Base-by-base conservation (phyloP, 2,797 vertebrate genomes). In the Xyrichtys novacula region DNA sequence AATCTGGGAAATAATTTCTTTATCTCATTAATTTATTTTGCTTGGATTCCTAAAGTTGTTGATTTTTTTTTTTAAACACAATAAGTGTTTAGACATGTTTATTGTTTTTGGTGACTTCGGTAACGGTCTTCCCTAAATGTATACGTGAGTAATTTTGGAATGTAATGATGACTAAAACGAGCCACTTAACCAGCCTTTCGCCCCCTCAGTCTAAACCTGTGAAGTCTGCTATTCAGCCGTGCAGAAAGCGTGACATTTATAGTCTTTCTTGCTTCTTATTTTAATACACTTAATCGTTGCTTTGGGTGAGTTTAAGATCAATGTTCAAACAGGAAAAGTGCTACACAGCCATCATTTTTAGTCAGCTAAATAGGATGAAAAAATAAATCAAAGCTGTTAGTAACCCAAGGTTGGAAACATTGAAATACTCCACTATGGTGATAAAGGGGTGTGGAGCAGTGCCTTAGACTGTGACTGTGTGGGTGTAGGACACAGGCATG, bases 391-490 rank as follows among this genome's bases (percentile, higher is more conserved):
- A 71, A 71, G 25, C 4, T 15, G 50, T 34, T 12, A 34, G 14
- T 11, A 34, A 29, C n/a, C n/a, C n/a, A n/a, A n/a, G 26, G 19
- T 48, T 17, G 61, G 25, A 60, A 58, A 56, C 40, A 20, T 64
- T 52, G 55, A 68, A 54, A 31, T 67, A 62, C 69, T 75, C 64
- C 71, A 64, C 62, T 50, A 74, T 46, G 57, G 58, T 65, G 55
- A 62, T 49, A 66, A 74, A 76, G 43, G 54, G 53, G 74, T 69
- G 78, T 89, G 85, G 85, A 91, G 83, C 86, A 90, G 90, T 92
- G 91, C 92, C 92, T 92, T 92, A 91, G 87, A 90, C 79, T 83
- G 84, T 87, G 79, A 89, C 74, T 82, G 78, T 78, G 65, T 75
- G 69, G 52, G 64, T 73, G 71, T 84, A 69, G 22, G 66, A 68